These are phyloP conservation scores for Laothoe populi DNA, from an alignment of 2,888 invertebrate species.

Conservation along the genomic window DNA sequence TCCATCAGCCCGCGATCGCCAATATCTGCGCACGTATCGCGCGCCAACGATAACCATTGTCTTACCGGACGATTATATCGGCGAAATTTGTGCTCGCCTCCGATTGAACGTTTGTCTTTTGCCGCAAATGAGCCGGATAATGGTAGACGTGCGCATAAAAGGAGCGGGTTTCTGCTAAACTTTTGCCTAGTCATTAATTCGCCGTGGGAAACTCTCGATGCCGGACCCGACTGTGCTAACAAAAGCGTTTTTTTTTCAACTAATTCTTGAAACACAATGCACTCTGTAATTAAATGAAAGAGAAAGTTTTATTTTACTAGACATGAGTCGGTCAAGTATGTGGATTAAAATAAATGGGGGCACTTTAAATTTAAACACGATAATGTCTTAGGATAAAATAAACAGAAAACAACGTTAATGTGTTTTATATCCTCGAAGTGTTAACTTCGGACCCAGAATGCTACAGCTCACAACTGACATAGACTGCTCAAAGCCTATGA, in stretches of 20 bases:
- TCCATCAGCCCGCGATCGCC: constrained; percentile 71
- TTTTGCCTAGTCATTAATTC: constrained; percentile 80
- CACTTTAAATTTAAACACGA: background rate
- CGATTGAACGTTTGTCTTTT: constrained; percentile 77
- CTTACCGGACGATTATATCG: constrained; percentile 77
- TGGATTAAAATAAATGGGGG: background rate
- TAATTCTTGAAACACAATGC: constrained; percentile 35
- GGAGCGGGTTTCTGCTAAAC: constrained; percentile 67
- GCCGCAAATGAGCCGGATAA: constrained; percentile 81
- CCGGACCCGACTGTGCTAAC: constrained; percentile 28
- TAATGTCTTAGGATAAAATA: background rate
- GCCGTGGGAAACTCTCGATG: constrained; percentile 63
- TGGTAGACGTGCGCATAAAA: constrained; percentile 71
- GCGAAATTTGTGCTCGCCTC: constrained; percentile 79
- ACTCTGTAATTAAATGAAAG: constrained; percentile 20
- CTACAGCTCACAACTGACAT: background rate
- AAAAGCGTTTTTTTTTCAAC: constrained; percentile 38
- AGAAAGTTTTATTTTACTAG: constrained; percentile 12
- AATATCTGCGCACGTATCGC: constrained; percentile 72
- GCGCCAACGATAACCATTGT: constrained; percentile 77
- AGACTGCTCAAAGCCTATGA: background rate
- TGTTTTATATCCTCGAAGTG: background rate
- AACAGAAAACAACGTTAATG: no score
- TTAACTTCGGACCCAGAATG: background rate
- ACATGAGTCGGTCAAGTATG: background rate